A percentile compares a stretch with the other conserved stretches of the same genome.
Conservation (phyloP, 2,113 vertebrate genomes). For the Benitochromis conjunctus region DNA sequence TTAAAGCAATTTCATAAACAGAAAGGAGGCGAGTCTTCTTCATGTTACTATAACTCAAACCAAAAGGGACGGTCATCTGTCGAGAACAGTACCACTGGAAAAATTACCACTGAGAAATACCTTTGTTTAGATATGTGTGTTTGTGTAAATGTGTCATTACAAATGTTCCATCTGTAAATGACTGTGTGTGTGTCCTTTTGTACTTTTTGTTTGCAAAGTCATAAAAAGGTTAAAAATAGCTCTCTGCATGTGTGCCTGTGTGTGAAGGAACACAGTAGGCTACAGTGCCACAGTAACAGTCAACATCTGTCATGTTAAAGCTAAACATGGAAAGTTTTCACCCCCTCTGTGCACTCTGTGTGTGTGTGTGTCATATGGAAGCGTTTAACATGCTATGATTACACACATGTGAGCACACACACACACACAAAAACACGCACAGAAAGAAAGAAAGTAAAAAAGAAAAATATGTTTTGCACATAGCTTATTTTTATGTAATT, state of each 20-base stretch:
- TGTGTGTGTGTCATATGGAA: conserved; percentile 32
- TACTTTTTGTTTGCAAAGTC: conserved; percentile 29
- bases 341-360: conserved; percentile 10
- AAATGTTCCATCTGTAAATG: conserved; percentile 45
- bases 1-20: background rate
- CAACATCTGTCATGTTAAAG: conserved; percentile 65
- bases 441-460: background rate
- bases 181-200: background rate
- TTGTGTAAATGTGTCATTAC: background rate
- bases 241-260: background rate
- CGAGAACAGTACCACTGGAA: conserved; percentile 8
- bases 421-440: background rate
- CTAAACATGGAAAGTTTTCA: conserved; percentile 65
- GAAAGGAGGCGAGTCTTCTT: background rate
- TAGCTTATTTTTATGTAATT: conserved; percentile 45
- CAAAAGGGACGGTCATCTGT: background rate
- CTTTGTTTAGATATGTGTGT: background rate
- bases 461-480: background rate
- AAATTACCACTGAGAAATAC: background rate
- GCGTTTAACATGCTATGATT: conserved; percentile 15
- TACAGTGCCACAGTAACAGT: conserved; percentile 36
- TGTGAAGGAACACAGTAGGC: conserved; percentile 15
- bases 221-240: conserved; percentile 46
- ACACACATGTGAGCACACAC: background rate
- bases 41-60: background rate